Base-by-base conservation (phyloP, 2,113 vertebrate genomes). In the Lepus timidus region DNA sequence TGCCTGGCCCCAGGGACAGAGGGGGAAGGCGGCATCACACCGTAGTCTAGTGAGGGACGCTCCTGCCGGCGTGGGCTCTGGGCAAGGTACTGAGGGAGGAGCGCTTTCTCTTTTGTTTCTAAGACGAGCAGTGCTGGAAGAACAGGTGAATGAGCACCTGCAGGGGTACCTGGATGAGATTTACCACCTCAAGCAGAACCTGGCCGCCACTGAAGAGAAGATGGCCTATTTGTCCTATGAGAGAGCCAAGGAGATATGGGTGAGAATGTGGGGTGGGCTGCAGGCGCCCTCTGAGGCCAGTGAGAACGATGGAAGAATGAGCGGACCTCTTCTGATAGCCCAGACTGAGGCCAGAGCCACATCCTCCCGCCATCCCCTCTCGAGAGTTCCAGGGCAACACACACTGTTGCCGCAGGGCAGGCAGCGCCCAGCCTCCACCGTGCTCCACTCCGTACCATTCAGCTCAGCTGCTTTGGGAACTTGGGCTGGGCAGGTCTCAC, bases 191-290 rank as follows among this genome's bases (percentile, higher is more conserved):
- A 96, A 87, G 39, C 96, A 97, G 73, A 88, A 74, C 29, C 84
- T 97, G 91, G 95, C 96, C 23, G 96, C 36, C 33, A 61, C 79
- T 0, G 82, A 97, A 52, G 97, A 98, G 92, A 97, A 91, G 88
- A 95, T 97, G 96, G 96, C 71, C 44, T 96, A 94, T 67, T 75
- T 97, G 89, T 97, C 96, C 68, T 97, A 96, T 17, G 88, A 98
- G 92, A 95, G 67, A 81, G 83, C 95, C 86, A 97, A 96, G 71
- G 97, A 97, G 39, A 90, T 94, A 44, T 97, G 96, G 97, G 97
- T 97, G 92, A 97, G 97, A 58, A 20, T 1, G 19, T 61, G 10
- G 2, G 1, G 14, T 19, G 27, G 95, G 31, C 8, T 58, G 55
- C 12, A 58, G 44, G 19, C 17, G 27, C 16, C 74, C 94, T 87